phyloP scores from a whole-genome alignment of 2,797 vertebrate species.

The Lagorchestes hirsutus region DNA sequence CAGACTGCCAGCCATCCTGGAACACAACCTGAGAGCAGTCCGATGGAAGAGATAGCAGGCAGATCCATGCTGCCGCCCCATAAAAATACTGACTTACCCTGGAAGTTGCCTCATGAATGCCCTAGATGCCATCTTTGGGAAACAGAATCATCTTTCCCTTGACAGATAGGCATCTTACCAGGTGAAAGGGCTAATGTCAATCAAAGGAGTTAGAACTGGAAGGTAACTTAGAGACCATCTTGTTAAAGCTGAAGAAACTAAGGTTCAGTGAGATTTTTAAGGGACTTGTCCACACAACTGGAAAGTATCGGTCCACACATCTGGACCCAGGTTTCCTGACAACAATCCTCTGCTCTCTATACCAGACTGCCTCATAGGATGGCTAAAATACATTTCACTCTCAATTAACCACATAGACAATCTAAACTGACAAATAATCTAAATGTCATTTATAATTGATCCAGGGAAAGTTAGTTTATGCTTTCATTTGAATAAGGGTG shows the following conservation, averaged over 20 bases:
- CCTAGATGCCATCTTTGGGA: constrained; percentile 17
- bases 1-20: constrained; percentile 60
- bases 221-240: not conserved
- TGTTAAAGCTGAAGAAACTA: not conserved
- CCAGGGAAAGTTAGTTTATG: constrained; percentile 27
- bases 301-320: not conserved
- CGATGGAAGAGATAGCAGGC: constrained; percentile 52
- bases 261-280: not conserved
- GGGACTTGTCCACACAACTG: not conserved
- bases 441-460: constrained; percentile 7
- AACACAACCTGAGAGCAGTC: constrained; percentile 61
- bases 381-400: not conserved
- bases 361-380: not conserved
- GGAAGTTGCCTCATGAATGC: not conserved
- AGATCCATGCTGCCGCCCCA: not conserved
- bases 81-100: not conserved
- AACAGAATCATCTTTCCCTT: constrained; percentile 6
- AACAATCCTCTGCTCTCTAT: not conserved
- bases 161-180: not conserved
- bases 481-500: constrained; percentile 10
- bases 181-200: not conserved
- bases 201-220: not conserved
- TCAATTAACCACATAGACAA: constrained; percentile 7
- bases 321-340: not conserved
- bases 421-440: not conserved